A percentile compares a stretch with the other conserved stretches of the same genome.
Conservation (phyloP, 92 coral and sea anemone species). For the Siderastrea radians region DNA sequence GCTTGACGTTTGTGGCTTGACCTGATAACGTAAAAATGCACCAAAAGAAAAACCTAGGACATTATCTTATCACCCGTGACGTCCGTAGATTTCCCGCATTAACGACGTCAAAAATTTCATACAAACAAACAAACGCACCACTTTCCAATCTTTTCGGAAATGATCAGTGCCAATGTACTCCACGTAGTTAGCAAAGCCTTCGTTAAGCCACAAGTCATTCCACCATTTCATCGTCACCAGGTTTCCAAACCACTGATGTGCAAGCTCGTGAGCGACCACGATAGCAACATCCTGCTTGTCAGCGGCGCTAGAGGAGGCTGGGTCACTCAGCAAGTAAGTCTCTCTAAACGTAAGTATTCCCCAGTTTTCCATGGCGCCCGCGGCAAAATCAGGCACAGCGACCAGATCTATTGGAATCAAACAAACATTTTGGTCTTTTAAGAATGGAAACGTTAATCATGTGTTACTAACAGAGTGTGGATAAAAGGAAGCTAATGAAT, state of each 20-base stretch:
- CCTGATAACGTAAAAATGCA: too few species aligned
- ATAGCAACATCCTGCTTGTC: slow-evolving; percentile 89
- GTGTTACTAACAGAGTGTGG: too few species aligned
- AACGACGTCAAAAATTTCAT: background rate
- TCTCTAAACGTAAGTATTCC: slow-evolving; percentile 87
- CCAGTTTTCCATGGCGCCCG: slow-evolving; percentile 91
- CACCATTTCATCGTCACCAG: slow-evolving; percentile 94
- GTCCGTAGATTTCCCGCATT: background rate
- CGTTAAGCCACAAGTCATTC: slow-evolving; percentile 95
- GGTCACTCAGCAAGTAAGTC: slow-evolving; percentile 88
- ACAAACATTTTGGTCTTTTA: background rate
- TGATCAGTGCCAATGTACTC: slow-evolving; percentile 93
- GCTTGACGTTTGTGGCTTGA: too few species aligned
- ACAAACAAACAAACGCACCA: slow-evolving; percentile 68
- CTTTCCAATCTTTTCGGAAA: slow-evolving; percentile 93
- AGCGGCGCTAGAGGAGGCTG: slow-evolving; percentile 82
- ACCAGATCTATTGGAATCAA: slow-evolving; percentile 58
- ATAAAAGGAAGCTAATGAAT: too few species aligned
- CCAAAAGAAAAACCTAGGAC: too few species aligned
- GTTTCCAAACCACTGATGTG: slow-evolving; percentile 97
- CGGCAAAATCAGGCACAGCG: slow-evolving; percentile 82
- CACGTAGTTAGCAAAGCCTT: slow-evolving; percentile 87
- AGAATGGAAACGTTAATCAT: too few species aligned
- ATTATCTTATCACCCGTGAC: too few species aligned
- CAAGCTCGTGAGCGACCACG: slow-evolving; percentile 92